Evolutionary conservation across 2,113 vertebrate species (phyloP), one percentile per base, ranked within the genome.

Genomic region (Myanophis thanlyinensis): DNA sequence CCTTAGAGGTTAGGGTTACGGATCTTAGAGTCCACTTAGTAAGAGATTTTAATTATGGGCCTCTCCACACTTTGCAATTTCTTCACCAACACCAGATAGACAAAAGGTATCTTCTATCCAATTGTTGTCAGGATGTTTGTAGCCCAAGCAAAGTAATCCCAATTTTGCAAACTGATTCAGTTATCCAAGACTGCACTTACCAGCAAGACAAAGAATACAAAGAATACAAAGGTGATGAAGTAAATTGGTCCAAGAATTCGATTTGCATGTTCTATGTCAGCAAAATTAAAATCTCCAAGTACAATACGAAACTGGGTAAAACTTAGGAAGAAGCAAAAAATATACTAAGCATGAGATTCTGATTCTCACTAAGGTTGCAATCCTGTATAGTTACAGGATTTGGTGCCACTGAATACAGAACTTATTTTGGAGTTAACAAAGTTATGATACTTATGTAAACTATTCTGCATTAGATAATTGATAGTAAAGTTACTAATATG

Each of bases 181-280:
- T 62, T 8, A 85, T 59, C 67, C 87, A 53, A 88, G 27, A 22
- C 1, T 18, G 9, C 93, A 96, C 97, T 95, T 96, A 98, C 97
- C 97, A 98, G 93, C 89, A 98, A 62, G 27, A 98, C 20, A 90
- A 98, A 98, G 96, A 98, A 97, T 89, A 98, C 95, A 23, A 97
- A 97, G 95, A 98, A 98, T 56, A 98, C 96, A 52, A 98, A 98
- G 0, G 97, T 97, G 93, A 97, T 96, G 96, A 98, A 98, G 93
- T 98, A 98, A 96, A 97, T 92, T 22, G 97, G 97, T 80, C 98
- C 97, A 93, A 98, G 95, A 93, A 97, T 93, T 92, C 91, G 94
- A 90, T 93, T 95, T 91, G 96, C 97, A 85, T 96, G 95, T 92
- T 98, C 97, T 94, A 97, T 95, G 56, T 93, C 92, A 54, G 95